Evolutionary conservation across 2,797 vertebrate species (phyloP), one percentile per base, ranked within the genome.

Genomic region (Chrysocyon brachyurus): DNA sequence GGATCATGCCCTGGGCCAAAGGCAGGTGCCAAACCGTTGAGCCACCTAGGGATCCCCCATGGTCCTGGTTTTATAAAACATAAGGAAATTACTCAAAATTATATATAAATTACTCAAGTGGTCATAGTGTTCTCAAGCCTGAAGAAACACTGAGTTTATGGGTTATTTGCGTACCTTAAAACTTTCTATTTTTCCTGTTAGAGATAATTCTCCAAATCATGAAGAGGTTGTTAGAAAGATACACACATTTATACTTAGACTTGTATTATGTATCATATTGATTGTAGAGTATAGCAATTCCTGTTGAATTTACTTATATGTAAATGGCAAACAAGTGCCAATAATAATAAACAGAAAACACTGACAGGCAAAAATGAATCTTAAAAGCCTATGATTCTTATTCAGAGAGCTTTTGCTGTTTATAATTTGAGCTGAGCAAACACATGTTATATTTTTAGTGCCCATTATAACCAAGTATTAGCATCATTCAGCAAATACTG

Each of bases 311-410:
- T 97, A 94, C 97, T 97, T 95, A 86, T 96, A 24, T 54, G 59
- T 88, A 98, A 97, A 88, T 75, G 91, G 79, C 57, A 97, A 98
- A 96, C 97, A 97, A 96, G 97, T 85, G 36, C 85, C 98, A 97
- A 40, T 91, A 91, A 93, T 93, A 57, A 36, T 77, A 95, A 96
- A 87, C 70, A 73, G 89, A 94, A 84, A 96, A 93, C 31, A 54
- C 40, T 97, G 94, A 97, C 19, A 98, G 36, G 56, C 68, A 96
- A 72, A 92, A 96, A 72, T 1, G 0, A 83, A 68, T 79, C 82
- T 94, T 90, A 17, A 75, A 95, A 97, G 75, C 5, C 40, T 70
- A 75, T 19, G 4, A 83, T 95, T 96, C 64, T 95, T 90, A 92
- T 57, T 92, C 17, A 84, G 70, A 91, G 57, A 68, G 31, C 31